Evolutionary conservation across 1,140 invertebrate species (phyloP).

Genomic region (Camponotus pennsylvanicus): DNA sequence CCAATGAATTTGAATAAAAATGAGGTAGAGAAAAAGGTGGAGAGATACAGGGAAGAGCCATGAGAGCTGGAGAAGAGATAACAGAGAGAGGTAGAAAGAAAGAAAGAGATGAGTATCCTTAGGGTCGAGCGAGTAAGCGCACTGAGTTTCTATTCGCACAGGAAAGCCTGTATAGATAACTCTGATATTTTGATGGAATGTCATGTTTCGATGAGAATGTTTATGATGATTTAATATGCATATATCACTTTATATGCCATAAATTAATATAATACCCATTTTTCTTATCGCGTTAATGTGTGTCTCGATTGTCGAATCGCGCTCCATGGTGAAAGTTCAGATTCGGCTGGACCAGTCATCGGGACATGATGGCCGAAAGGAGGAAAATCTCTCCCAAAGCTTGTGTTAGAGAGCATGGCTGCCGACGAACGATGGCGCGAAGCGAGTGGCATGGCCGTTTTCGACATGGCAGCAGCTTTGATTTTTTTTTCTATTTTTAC

Average conservation of each 20-base stretch:
- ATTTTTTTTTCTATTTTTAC: slow-evolving; percentile 45
- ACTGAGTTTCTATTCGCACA: slow-evolving; percentile 57
- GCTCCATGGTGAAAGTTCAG: background rate
- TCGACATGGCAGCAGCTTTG: slow-evolving; percentile 20
- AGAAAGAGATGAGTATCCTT: slow-evolving; percentile 7
- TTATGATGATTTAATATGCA: slow-evolving; percentile 7
- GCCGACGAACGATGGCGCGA: slow-evolving; percentile 78
- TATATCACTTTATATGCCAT: background rate
- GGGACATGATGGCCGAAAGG: slow-evolving; percentile 23
- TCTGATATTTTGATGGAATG: background rate
- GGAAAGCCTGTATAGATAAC: slow-evolving; percentile 56
- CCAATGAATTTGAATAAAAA: slow-evolving; percentile 77
- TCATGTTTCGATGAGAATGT: slow-evolving; percentile 36
- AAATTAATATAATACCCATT: slow-evolving; percentile 9
- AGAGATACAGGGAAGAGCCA: slow-evolving; percentile 2
- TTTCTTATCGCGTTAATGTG: background rate
- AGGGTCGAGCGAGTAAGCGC: slow-evolving; percentile 68
- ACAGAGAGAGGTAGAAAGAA: background rate
- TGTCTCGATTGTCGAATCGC: background rate
- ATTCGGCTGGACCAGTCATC: background rate
- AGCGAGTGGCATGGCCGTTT: slow-evolving; percentile 49
- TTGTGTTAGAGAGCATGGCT: slow-evolving; percentile 68
- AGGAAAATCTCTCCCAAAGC: slow-evolving; percentile 21
- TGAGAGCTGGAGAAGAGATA: slow-evolving; percentile 24
- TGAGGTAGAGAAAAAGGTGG: slow-evolving; percentile 61